phyloP scores from a whole-genome alignment of 1,140 invertebrate species.

The Mercenaria mercenaria region DNA sequence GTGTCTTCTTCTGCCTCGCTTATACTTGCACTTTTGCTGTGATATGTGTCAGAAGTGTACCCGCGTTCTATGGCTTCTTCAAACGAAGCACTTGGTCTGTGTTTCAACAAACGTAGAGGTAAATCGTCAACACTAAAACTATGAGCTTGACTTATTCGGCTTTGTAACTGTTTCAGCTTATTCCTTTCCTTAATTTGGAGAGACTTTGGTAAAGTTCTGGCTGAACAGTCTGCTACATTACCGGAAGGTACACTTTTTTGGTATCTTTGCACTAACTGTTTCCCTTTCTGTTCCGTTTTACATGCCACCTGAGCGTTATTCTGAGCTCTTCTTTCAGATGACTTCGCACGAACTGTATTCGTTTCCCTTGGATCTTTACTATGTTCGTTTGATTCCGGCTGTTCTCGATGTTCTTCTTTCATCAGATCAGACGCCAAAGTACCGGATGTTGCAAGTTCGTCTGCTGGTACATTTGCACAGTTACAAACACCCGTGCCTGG shows the following conservation, averaged over 20 bases:
- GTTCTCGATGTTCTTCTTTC: conserved; percentile 44
- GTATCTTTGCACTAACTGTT: background rate
- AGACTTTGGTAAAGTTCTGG: conserved; percentile 55
- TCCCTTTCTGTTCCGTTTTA: conserved; percentile 40
- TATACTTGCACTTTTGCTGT: conserved; percentile 11
- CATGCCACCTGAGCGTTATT: background rate
- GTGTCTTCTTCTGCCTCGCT: conserved; percentile 32
- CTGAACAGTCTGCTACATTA: conserved; percentile 58
- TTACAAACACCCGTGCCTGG: conserved; percentile 54
- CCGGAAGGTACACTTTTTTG: conserved; percentile 7
- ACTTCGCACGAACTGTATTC: background rate
- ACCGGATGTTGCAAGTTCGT: background rate
- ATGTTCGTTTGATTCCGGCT: background rate
- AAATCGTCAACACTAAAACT: conserved; percentile 59
- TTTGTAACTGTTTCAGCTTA: conserved; percentile 24
- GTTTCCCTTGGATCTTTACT: background rate
- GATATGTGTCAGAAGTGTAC: conserved; percentile 46
- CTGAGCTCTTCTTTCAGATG: background rate
- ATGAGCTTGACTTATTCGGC: conserved; percentile 16
- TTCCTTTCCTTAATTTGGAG: conserved; percentile 24
- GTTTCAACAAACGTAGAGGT: conserved; percentile 29
- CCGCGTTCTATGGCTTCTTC: conserved; percentile 59
- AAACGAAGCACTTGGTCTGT: conserved; percentile 57
- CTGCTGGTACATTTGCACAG: background rate
- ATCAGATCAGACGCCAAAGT: conserved; percentile 32